Evolutionary conservation across 2,888 invertebrate species (phyloP), one percentile per base, ranked within the genome.

Genomic region (Dryobotodes eremita): DNA sequence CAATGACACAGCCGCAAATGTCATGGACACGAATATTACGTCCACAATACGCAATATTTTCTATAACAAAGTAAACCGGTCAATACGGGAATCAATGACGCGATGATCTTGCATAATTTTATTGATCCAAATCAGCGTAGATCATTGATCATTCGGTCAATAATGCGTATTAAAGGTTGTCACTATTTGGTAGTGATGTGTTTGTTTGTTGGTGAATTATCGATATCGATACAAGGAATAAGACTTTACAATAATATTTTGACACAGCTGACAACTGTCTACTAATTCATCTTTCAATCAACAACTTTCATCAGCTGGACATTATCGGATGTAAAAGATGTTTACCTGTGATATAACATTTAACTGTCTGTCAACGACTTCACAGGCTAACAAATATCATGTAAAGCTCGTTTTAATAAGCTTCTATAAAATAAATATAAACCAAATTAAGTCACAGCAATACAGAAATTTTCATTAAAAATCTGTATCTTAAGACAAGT

Each of bases 71-170:
- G 92, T 92, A 93, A 95, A 94, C 94, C 94, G 95, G 95, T 93
- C 95, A 96, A 95, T 92, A 93, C 82, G 79, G 85, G 88, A 79
- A 81, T 95, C 95, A 95, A 96, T 94, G 88, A 72, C 71, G 84
- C 92, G 94, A 96, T 97, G 97, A 97, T 95, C 95, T 94, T 95
- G 96, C 97, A 97, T 96, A 95, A 95, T 96, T 96, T 96, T 95
- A 96, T 96, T 95, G 96, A 95, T 95, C 95, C 89, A 95, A 96
- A 96, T 96, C 95, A 85, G 94, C 95, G 92, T 95, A 88, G 92
- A 96, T 95, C 97, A 96, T 96, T 96, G 94, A 96, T 96, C 97
- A 96, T 95, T 89, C 92, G 93, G 91, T 94, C 94, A 94, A 96
- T 96, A 95, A 94, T 94, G 92, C 92, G 93, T 92, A 93, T 94